Evolutionary conservation across 2,797 vertebrate genomes (phyloP).

Genomic region (Phoebastria nigripes): DNA sequence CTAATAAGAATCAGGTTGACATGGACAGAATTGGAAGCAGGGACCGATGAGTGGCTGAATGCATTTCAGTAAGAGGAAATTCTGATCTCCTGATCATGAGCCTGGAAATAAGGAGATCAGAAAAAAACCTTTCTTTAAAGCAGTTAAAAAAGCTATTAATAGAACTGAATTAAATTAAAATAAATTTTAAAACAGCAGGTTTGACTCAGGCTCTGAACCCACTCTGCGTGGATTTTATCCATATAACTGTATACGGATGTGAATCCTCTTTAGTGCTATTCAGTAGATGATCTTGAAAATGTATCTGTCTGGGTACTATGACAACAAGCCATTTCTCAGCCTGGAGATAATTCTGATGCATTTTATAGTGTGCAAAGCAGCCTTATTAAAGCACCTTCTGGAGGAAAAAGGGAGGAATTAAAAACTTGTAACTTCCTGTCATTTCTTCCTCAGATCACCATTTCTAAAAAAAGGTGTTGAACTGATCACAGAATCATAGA

Average conservation of each 20-base stretch:
- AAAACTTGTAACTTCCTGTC: neutral
- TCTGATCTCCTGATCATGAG: neutral
- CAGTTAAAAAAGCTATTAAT: neutral
- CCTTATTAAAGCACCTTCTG: neutral
- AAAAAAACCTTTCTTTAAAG: neutral
- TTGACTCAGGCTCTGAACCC: neutral
- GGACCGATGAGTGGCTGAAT: neutral
- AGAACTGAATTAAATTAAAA: neutral
- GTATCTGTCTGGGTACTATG: neutral
- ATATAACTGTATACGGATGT: neutral
- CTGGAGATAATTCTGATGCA: neutral
- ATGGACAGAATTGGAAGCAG: neutral
- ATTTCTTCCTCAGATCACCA: neutral
- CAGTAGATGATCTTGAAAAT: neutral
- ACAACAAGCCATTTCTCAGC: neutral
- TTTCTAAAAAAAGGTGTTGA: neutral
- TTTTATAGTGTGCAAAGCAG: neutral
- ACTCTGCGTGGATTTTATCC: neutral
- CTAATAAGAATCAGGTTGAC: neutral
- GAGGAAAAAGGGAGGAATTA: neutral
- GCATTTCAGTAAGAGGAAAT: neutral
- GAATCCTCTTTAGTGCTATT: neutral
- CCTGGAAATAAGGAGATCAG: neutral
- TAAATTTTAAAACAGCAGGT: neutral
- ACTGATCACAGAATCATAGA: neutral